Evolutionary conservation across 1,140 invertebrate species (phyloP), one percentile per base, ranked within the genome.

Genomic region (Papilio glaucus): DNA sequence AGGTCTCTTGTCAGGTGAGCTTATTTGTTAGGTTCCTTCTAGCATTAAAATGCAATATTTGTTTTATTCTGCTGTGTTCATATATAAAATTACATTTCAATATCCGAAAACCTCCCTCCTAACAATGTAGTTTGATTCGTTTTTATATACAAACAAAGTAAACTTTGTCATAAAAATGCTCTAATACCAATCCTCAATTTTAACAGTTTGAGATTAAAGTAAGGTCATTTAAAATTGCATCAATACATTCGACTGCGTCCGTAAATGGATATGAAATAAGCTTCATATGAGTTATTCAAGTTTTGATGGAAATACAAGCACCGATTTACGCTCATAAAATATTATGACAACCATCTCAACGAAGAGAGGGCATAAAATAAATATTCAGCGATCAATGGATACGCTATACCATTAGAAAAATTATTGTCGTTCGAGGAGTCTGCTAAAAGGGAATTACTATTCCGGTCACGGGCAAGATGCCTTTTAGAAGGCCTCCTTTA

Each of bases 361-460:
- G n/a, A 68, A 15, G 33, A 45, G 21, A 49, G 41, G 21, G 41
- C 41, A 68, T 68, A 45, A 45, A 68, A 67, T 67, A 67, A 76
- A 76, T 76, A 73, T 69, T 39, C 24, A 37, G 29, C 67, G 57
- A 72, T 69, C 67, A 73, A 73, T 73, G 71, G 57, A 63, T 65
- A 57, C 67, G 38, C 29, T 68, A 33, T 70, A 71, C 68, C 38
- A 75, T 76, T 75, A 77, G 74, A 75, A 81, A 84, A 84, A 83
- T 81, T 84, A 85, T 84, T 83, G 82, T 84, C 77, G 72, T 78
- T 61, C 61, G 15, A 74, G 77, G 75, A 82, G 61, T 80, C 77
- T 74, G 78, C 77, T 81, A 81, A 79, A 77, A 81, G 82, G 77
- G 78, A 78, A 85, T 85, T 85, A 84, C 81, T 84, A 85, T 85